These are phyloP conservation scores for Lepidochitona cinerea DNA, from an alignment of 2,888 invertebrate genomes.

Conservation along the genomic window DNA sequence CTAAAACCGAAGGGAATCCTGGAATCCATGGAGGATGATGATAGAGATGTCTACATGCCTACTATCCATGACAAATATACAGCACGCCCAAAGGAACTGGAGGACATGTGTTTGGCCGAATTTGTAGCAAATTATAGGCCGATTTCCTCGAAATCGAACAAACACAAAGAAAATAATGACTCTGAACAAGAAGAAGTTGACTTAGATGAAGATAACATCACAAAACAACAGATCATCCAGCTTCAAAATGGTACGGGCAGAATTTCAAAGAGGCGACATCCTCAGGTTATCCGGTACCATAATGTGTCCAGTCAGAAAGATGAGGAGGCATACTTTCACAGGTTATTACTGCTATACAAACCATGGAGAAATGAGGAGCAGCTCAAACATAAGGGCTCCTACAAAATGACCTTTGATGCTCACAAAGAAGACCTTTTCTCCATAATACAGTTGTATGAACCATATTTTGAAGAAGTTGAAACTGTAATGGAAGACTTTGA, in stretches of 20 bases:
- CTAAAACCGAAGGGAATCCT: not conserved
- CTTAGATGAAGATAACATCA: not conserved
- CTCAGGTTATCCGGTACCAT: not conserved
- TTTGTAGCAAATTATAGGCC: not conserved
- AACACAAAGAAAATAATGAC: not conserved
- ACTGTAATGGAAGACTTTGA: not conserved
- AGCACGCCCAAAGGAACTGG: not conserved
- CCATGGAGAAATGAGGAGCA: constrained; percentile 10
- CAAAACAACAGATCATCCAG: not conserved
- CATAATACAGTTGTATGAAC: not conserved
- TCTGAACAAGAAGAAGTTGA: not conserved
- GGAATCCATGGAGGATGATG: not conserved
- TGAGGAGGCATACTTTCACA: not conserved
- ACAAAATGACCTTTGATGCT: not conserved
- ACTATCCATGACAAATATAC: not conserved
- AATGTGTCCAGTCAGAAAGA: not conserved
- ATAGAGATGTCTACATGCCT: not conserved
- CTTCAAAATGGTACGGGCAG: not conserved
- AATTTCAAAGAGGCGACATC: not conserved
- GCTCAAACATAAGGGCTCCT: not conserved
- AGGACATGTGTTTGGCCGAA: not conserved
- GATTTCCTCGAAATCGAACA: not conserved
- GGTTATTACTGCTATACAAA: not conserved
- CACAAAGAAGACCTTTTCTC: not conserved
- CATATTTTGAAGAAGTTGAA: not conserved